phyloP scores from a whole-genome alignment of 1,140 invertebrate genomes.

The Drosophila obscura region DNA sequence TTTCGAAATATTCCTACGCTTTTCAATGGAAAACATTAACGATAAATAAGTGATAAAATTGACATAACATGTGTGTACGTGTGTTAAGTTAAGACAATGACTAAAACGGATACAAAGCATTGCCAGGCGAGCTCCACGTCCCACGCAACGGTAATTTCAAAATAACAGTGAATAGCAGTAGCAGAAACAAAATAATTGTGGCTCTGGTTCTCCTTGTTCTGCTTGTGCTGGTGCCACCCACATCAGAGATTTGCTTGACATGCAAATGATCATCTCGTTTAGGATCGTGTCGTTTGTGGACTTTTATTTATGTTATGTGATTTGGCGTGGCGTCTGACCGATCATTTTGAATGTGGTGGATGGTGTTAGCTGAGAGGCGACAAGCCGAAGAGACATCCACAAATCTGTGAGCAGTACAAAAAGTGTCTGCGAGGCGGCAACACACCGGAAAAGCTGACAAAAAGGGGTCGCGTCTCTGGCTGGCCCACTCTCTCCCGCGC shows the following conservation, averaged over 20 bases:
- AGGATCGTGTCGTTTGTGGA: slow-evolving; percentile 43
- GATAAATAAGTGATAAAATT: slow-evolving; percentile 57
- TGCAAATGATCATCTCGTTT: slow-evolving; percentile 47
- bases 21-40: slow-evolving; percentile 29
- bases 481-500: slow-evolving; percentile 8
- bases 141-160: no score
- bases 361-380: background rate
- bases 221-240: background rate
- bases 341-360: slow-evolving; percentile 10
- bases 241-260: slow-evolving; percentile 40
- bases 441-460: slow-evolving; percentile 2
- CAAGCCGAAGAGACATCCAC: slow-evolving; percentile 9
- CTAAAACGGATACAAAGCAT: slow-evolving; percentile 3
- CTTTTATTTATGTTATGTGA: slow-evolving; percentile 53
- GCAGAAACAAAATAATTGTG: no score
- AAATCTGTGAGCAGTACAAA: slow-evolving; percentile 46
- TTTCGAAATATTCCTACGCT: slow-evolving; percentile 32
- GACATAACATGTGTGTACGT: slow-evolving; percentile 24
- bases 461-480: slow-evolving; percentile 22
- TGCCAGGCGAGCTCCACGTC: background rate
- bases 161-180: no score
- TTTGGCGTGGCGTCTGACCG: slow-evolving; percentile 17
- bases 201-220: no score
- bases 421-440: slow-evolving; percentile 41
- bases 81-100: no score